Evolutionary conservation across 37 sponge, comb jelly and placozoan species (phyloP).

Genomic region (Beroe ovata): DNA sequence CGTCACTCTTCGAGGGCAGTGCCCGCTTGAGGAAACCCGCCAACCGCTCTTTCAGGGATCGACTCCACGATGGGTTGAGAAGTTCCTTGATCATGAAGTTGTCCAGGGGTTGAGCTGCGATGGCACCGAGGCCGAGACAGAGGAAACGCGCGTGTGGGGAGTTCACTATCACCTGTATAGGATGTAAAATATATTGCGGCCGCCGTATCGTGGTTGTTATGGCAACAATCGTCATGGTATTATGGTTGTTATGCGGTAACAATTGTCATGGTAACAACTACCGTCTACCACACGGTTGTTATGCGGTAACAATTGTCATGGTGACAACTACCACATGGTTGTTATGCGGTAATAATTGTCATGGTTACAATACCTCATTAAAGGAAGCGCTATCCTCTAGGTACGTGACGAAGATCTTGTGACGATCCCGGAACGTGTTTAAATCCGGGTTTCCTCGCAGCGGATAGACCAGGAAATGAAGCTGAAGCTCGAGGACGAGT

Average conservation of each 20-base stretch:
- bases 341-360: too few relatives aligned
- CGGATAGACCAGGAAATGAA: conserved; percentile 48
- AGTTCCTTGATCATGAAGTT: conserved; percentile 67
- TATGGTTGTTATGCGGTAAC: too few relatives aligned
- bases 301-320: too few relatives aligned
- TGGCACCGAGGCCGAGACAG: conserved; percentile 32
- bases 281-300: too few relatives aligned
- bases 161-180: conserved; percentile 43
- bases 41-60: background rate
- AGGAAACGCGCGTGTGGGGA: conserved; percentile 53
- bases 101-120: conserved; percentile 17
- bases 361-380: conserved; percentile 2
- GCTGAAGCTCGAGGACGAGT: background rate
- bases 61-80: conserved; percentile 23
- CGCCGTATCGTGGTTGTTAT: too few relatives aligned
- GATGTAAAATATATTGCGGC: too few relatives aligned
- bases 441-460: conserved; percentile 45
- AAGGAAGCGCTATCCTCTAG: conserved; percentile 34
- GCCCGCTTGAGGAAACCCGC: background rate
- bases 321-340: too few relatives aligned
- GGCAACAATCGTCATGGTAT: too few relatives aligned
- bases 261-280: too few relatives aligned
- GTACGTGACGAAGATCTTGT: conserved; percentile 18
- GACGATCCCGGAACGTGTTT: background rate
- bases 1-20: background rate